Evolutionary conservation across 2,113 vertebrate genomes (phyloP).

Genomic region (Lates calcarifer): DNA sequence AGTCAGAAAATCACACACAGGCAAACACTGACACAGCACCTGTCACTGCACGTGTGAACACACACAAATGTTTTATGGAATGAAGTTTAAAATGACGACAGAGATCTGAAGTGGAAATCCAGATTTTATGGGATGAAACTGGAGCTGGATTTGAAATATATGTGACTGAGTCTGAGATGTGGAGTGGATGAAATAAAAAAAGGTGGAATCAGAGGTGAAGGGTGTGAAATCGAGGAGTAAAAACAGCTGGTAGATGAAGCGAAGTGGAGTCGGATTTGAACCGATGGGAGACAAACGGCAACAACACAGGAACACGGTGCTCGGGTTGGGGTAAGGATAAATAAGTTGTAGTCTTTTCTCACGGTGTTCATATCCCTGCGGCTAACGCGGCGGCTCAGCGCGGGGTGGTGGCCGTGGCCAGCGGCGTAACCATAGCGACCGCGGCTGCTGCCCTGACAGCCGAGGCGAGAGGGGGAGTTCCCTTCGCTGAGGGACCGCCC

Average conservation of each 20-base stretch:
- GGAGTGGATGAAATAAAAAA: not conserved
- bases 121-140: constrained; percentile 6
- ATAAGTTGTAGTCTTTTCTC: constrained; percentile 57
- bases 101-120: not conserved
- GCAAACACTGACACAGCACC: constrained; percentile 1
- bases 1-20: not conserved
- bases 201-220: not conserved
- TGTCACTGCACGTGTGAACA: not conserved
- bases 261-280: constrained; percentile 15
- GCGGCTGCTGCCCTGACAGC: constrained; percentile 57
- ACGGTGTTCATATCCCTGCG: constrained; percentile 73
- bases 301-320: constrained; percentile 32
- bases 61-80: constrained; percentile 7
- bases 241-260: not conserved
- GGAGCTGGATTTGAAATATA: not conserved
- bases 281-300: constrained; percentile 23
- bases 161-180: not conserved
- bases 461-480: constrained; percentile 70
- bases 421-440: constrained; percentile 61
- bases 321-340: constrained; percentile 15
- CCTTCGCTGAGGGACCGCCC: constrained; percentile 79
- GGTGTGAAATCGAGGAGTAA: not conserved
- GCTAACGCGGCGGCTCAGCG: constrained; percentile 67
- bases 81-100: not conserved
- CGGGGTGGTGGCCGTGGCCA: constrained; percentile 35